Percentiles rank a stretch among this genome's conserved stretches.
phyloP scores from a whole-genome alignment of 2,797 vertebrate species.

The Remorina albescens region DNA sequence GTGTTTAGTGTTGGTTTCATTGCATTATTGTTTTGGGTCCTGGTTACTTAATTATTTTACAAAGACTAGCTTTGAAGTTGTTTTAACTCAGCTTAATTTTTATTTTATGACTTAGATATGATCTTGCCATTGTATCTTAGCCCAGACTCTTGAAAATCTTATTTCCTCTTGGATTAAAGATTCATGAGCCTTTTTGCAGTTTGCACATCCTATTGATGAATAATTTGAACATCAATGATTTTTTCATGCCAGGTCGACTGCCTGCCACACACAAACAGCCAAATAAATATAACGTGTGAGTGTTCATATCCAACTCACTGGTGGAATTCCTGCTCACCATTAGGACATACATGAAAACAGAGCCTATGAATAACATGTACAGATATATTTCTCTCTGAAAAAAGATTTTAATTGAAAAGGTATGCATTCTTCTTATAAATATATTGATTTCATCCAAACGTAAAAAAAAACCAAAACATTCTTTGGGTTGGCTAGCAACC shows the following conservation, averaged over 20 bases:
- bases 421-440: conserved; percentile 84
- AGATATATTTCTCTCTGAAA: conserved; percentile 67
- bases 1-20: neutral
- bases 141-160: too few relatives aligned
- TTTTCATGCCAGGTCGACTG: conserved; percentile 10
- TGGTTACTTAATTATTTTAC: neutral
- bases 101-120: neutral
- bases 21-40: neutral
- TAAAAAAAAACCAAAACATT: conserved; percentile 81
- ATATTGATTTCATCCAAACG: conserved; percentile 81
- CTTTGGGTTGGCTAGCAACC: conserved; percentile 86
- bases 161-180: conserved; percentile 7
- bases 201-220: neutral
- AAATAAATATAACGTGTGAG: conserved; percentile 3
- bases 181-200: conserved; percentile 15
- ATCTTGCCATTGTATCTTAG: too few relatives aligned
- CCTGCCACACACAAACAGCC: conserved; percentile 27
- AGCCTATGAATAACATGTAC: conserved; percentile 59
- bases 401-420: conserved; percentile 80
- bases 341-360: conserved; percentile 22
- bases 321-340: conserved; percentile 14
- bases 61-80: neutral
- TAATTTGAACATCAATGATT: conserved; percentile 5
- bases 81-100: neutral
- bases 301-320: conserved; percentile 12